These are phyloP conservation scores for Calyptomena viridis DNA, from an alignment of 2,113 vertebrate genomes.

Conservation along the genomic window DNA sequence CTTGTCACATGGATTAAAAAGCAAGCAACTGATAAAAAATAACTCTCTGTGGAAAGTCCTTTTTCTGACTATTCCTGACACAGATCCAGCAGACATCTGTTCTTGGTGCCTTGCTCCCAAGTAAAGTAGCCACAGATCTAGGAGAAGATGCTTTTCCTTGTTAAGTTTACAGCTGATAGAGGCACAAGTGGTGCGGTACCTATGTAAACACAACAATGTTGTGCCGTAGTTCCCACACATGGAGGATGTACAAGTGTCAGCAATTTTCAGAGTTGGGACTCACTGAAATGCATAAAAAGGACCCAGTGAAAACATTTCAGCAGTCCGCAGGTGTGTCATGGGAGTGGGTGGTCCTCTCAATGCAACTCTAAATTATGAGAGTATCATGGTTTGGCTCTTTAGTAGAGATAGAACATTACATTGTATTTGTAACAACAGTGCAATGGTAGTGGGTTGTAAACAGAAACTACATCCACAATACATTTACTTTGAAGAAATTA, in stretches of 20 bases:
- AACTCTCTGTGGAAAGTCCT: background rate
- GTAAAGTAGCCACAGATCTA: background rate
- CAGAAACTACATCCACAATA: background rate
- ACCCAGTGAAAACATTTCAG: background rate
- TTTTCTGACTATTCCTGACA: background rate
- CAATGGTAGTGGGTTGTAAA: background rate
- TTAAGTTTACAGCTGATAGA: background rate
- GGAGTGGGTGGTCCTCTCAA: background rate
- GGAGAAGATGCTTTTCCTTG: background rate
- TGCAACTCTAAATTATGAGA: background rate
- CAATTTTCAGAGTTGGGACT: background rate
- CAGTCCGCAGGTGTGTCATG: background rate
- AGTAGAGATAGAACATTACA: background rate
- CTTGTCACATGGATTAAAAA: constrained; percentile 26
- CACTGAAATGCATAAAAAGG: background rate
- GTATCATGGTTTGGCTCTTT: background rate
- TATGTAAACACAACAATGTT: background rate
- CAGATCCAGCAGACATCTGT: constrained; percentile 2
- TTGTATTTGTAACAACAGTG: background rate
- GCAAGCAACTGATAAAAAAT: constrained; percentile 12
- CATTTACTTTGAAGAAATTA: background rate
- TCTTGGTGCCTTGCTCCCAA: background rate
- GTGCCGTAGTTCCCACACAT: background rate
- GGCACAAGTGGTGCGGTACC: background rate
- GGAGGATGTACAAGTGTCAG: background rate